These are phyloP conservation scores for Rugalucina vietnamica DNA, from an alignment of 2,888 invertebrate species.

Conservation along the genomic window DNA sequence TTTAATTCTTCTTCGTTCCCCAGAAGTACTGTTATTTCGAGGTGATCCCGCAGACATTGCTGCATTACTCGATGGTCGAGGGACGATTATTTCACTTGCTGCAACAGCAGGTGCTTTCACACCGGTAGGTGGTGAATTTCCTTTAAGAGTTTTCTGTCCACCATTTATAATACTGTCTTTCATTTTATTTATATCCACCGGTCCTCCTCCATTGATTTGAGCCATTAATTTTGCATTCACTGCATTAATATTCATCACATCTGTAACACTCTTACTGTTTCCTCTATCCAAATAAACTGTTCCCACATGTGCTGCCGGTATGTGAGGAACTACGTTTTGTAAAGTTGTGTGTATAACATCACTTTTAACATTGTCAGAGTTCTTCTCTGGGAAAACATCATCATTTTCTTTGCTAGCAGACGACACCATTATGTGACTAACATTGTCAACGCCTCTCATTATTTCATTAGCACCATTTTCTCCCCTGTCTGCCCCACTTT, in stretches of 20 bases:
- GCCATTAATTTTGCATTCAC: neutral
- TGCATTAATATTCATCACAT: neutral
- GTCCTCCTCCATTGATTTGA: neutral
- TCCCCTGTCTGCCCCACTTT: slow-evolving; percentile 28
- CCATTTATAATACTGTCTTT: neutral
- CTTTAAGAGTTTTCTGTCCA: slow-evolving; percentile 13
- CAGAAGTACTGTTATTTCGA: slow-evolving; percentile 19
- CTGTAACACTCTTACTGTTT: neutral
- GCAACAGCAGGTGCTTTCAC: neutral
- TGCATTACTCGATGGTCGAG: neutral
- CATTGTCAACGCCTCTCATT: neutral
- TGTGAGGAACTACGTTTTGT: slow-evolving; percentile 73
- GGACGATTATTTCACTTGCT: neutral
- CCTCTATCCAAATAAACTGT: slow-evolving; percentile 51
- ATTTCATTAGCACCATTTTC: slow-evolving; percentile 15
- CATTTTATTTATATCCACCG: neutral
- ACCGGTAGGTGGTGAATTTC: neutral
- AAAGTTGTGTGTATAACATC: slow-evolving; percentile 44
- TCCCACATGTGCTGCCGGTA: slow-evolving; percentile 66
- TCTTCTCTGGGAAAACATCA: slow-evolving; percentile 51
- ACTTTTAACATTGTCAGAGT: slow-evolving; percentile 17
- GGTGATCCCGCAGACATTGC: slow-evolving; percentile 18
- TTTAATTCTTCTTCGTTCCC: slow-evolving; percentile 27
- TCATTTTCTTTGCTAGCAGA: slow-evolving; percentile 40
- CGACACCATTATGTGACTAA: neutral